Percentiles rank a stretch among this genome's conserved stretches.
Conservation (phyloP, 2,888 invertebrate species). For the Sthenelais limicola region DNA sequence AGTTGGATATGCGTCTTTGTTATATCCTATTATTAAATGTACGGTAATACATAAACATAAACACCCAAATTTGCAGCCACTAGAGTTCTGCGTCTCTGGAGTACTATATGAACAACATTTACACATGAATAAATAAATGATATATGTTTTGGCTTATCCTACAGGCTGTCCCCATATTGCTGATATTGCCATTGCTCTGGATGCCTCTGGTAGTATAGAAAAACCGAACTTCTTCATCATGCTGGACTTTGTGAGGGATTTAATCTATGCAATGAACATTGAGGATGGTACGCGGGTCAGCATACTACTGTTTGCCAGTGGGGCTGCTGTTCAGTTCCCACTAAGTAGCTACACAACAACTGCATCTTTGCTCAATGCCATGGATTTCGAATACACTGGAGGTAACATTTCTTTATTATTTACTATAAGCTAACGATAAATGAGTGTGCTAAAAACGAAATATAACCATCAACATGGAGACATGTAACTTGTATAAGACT, state of each 20-base stretch:
- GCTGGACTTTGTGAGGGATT: constrained; percentile 56
- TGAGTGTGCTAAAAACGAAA: no score
- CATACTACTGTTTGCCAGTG: constrained; percentile 62
- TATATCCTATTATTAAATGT: no score
- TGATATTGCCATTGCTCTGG: constrained; percentile 67
- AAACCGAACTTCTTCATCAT: constrained; percentile 63
- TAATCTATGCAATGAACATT: constrained; percentile 50
- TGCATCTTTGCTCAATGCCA: constrained; percentile 57
- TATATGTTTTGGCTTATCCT: neutral
- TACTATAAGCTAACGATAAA: no score
- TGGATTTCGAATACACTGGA: constrained; percentile 53
- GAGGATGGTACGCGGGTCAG: constrained; percentile 48
- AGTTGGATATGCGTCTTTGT: no score
- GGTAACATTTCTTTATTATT: constrained; percentile 34
- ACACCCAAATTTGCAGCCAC: no score
- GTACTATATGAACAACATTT: no score
- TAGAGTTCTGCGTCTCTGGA: no score
- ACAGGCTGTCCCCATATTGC: constrained; percentile 50
- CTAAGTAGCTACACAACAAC: constrained; percentile 59
- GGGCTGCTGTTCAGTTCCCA: constrained; percentile 60
- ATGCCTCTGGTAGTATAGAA: constrained; percentile 68
- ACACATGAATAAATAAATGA: no score
- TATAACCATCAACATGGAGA: no score
- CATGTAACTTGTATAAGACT: no score
- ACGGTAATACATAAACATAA: no score